Base-by-base conservation (phyloP, 1,140 invertebrate species). In the Colletes gigas region DNA sequence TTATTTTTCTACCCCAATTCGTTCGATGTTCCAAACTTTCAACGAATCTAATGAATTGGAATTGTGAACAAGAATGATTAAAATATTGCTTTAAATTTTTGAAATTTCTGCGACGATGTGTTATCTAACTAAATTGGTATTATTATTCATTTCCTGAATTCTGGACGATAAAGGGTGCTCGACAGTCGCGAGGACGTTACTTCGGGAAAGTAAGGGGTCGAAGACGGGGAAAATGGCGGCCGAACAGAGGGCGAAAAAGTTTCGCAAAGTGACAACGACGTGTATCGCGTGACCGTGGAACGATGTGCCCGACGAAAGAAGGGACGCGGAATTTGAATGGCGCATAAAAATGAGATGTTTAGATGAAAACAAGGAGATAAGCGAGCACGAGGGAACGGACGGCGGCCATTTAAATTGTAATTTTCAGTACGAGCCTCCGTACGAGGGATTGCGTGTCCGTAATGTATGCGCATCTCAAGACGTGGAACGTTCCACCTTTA, bases 321-420 rank as follows among this genome's bases (percentile, higher is more conserved):
- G 76, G 79, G 87, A 83, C 62, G 86, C 62, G 86, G 90, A 92
- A 93, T 93, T 93, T 92, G 88, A 93, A 91, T 91, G 89, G 89
- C 87, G 92, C 91, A 92, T 93, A 92, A 93, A 93, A 93, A 93
- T 93, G 92, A 92, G 91, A 92, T 91, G 91, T 93, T 92, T 91
- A 92, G 92, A 93, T 93, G 90, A 92, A 92, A 92, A 93, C 91
- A 91, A 91, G 89, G 78, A 89, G 92, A 93, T 93, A 92, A 91
- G 84, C 84, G 83, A 57, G 84, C 81, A 88, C 74, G 76, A 57
- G 81, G 78, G 87, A 88, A 86, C 83, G 81, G 73, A 88, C 83
- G 87, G 82, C 83, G 88, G 89, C 87, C 87, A 92, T 93, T 93
- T 92, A 93, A 93, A 93, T 93, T 93, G 92, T 93, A 93, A 93